These are phyloP conservation scores for Schizotus pectinicornis DNA, from an alignment of 2,888 invertebrate species.

Conservation along the genomic window DNA sequence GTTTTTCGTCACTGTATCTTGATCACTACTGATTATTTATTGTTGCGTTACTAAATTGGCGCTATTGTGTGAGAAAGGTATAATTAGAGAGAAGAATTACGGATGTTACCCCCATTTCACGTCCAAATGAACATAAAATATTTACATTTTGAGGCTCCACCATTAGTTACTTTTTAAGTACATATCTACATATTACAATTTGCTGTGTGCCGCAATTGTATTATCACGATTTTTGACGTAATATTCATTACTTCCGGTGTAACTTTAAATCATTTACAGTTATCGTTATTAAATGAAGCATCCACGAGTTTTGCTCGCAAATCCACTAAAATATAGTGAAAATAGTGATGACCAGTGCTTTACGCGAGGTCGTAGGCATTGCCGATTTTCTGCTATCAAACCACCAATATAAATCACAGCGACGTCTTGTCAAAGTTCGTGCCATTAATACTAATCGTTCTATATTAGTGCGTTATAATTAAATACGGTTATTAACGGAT, in stretches of 20 bases:
- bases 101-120: constrained; percentile 25
- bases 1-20: constrained; percentile 10
- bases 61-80: constrained; percentile 14
- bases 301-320: neutral
- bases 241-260: neutral
- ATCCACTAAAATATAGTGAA: too few species aligned
- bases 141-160: constrained; percentile 10
- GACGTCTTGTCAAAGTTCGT: constrained; percentile 19
- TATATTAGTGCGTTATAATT: constrained; percentile 22
- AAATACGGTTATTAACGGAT: constrained; percentile 29
- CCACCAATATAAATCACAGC: neutral
- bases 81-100: constrained; percentile 22
- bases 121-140: constrained; percentile 16
- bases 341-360: too few species aligned
- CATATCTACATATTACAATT: neutral
- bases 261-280: neutral
- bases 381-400: too few species aligned
- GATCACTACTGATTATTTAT: constrained; percentile 21
- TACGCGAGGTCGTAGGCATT: too few species aligned
- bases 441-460: constrained; percentile 27
- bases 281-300: neutral
- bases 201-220: neutral
- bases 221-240: neutral
- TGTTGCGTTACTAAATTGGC: constrained; percentile 19
- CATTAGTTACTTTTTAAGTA: too few species aligned